Conservation (phyloP, 2,888 invertebrate genomes). For the Athetis lepigone region DNA sequence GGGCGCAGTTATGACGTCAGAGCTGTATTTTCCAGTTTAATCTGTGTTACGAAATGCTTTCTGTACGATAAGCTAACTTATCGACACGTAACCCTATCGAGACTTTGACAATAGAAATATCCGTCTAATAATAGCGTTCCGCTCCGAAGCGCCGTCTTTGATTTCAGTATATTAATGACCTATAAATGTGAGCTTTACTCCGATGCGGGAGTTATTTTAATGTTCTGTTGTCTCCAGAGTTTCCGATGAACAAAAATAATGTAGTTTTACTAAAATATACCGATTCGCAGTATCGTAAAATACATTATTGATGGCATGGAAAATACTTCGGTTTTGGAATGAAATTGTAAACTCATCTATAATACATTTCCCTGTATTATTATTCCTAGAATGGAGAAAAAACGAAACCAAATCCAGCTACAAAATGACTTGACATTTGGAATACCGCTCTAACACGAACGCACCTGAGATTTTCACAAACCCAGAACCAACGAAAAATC, state of each 20-base stretch:
- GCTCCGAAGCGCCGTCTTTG: slow-evolving; percentile 35
- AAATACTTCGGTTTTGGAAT: neutral
- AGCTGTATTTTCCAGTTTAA: slow-evolving; percentile 66
- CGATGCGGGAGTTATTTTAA: slow-evolving; percentile 31
- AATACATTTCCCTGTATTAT: neutral
- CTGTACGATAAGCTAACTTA: slow-evolving; percentile 65
- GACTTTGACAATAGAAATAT: slow-evolving; percentile 56
- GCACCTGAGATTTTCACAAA: slow-evolving; percentile 69
- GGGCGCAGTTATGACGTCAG: slow-evolving; percentile 61
- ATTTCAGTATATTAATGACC: slow-evolving; percentile 45
- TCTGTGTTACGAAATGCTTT: slow-evolving; percentile 53
- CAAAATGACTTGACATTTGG: slow-evolving; percentile 59
- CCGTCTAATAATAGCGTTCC: slow-evolving; percentile 39
- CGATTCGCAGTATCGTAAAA: no score
- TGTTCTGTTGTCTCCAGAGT: slow-evolving; percentile 14
- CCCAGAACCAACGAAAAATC: slow-evolving; percentile 65
- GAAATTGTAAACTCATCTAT: neutral
- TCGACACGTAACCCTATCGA: slow-evolving; percentile 57
- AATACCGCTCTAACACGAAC: slow-evolving; percentile 55
- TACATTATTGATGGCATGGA: neutral
- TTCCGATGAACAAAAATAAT: slow-evolving; percentile 12
- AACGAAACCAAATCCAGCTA: slow-evolving; percentile 1
- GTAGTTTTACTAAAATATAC: neutral
- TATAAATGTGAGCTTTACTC: slow-evolving; percentile 24
- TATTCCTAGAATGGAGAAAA: neutral